Percentiles rank a stretch among this genome's conserved stretches.
These are phyloP conservation scores for Cydia fagiglandana DNA, from an alignment of 1,140 invertebrate genomes.

Conservation along the genomic window DNA sequence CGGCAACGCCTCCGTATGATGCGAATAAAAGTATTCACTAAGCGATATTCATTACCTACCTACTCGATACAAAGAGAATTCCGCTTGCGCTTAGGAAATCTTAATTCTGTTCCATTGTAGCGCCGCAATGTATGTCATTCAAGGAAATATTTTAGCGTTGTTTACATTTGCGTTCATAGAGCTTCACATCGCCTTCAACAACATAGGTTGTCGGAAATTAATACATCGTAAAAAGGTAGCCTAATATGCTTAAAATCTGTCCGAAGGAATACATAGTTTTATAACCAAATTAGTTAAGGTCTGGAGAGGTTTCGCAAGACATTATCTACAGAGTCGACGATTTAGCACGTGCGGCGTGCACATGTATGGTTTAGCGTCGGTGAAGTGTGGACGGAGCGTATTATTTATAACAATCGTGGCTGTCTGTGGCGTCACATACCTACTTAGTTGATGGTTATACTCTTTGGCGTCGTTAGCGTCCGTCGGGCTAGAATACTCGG, in stretches of 20 bases:
- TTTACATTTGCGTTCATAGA: conserved; percentile 14
- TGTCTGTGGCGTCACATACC: conserved; percentile 20
- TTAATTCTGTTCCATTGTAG: conserved; percentile 15
- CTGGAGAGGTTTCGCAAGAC: conserved; percentile 18
- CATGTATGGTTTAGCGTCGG: conserved; percentile 27
- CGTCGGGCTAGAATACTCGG: neutral
- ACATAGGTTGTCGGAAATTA: conserved; percentile 10
- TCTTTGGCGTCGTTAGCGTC: conserved; percentile 7
- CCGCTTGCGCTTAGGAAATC: neutral
- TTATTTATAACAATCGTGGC: conserved; percentile 28
- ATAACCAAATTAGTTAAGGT: conserved; percentile 2
- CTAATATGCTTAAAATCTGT: neutral
- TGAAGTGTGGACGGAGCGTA: conserved; percentile 13
- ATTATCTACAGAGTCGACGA: conserved; percentile 23
- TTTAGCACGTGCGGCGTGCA: conserved; percentile 24
- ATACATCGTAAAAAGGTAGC: conserved; percentile 1
- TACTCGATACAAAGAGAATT: conserved; percentile 29
- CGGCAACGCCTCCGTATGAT: conserved; percentile 14
- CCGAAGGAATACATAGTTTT: neutral
- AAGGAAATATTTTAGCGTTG: neutral
- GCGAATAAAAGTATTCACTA: conserved; percentile 18
- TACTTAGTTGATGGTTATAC: conserved; percentile 6
- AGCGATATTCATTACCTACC: neutral
- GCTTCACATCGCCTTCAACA: conserved; percentile 3
- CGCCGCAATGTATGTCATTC: conserved; percentile 1